Evolutionary conservation across 2,888 invertebrate species (phyloP).

Genomic region (Dyspetes luteomarginatus): DNA sequence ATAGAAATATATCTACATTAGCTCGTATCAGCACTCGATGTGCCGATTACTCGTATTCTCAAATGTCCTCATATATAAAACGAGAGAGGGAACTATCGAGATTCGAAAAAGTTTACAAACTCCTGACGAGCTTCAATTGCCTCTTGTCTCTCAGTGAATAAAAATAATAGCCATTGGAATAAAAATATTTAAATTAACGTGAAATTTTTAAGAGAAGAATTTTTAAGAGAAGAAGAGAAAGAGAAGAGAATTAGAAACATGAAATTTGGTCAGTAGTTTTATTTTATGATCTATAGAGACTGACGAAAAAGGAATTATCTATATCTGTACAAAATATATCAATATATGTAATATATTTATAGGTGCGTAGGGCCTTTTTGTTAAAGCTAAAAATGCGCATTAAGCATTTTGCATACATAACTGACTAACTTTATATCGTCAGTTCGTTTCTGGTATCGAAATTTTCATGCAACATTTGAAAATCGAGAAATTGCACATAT

Average conservation of each 20-base stretch:
- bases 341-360: background rate
- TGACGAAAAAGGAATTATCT: no score
- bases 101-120: background rate
- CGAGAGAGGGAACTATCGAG: background rate
- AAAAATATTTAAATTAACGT: background rate
- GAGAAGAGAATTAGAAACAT: no score
- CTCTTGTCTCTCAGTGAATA: background rate
- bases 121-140: background rate
- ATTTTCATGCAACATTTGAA: constrained; percentile 18
- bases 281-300: no score
- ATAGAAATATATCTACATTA: background rate
- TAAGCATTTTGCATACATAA: background rate
- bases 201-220: no score
- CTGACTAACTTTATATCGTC: background rate
- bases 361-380: background rate
- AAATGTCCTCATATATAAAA: background rate
- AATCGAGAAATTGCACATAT: constrained; percentile 29
- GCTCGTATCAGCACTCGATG: background rate
- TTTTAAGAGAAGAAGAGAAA: no score
- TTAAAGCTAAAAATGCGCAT: background rate
- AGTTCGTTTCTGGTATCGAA: constrained; percentile 4
- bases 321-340: no score
- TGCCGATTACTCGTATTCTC: background rate
- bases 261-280: no score
- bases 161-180: background rate